A percentile compares a stretch with the other conserved stretches of the same genome.
Conservation (phyloP, 2,797 vertebrate species). For the Aeoliscus strigatus region DNA sequence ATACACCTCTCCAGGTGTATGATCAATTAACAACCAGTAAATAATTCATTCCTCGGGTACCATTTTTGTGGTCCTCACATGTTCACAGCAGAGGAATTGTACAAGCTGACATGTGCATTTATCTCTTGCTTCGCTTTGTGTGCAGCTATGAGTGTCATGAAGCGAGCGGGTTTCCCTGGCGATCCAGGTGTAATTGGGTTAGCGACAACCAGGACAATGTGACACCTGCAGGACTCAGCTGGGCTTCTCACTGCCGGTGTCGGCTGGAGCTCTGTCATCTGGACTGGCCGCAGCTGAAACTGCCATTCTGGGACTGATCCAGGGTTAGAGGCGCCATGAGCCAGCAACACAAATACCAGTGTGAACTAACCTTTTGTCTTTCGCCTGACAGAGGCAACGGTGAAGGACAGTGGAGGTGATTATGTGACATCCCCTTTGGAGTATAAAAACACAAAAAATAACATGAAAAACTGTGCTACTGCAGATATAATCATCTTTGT, state of each 20-base stretch:
- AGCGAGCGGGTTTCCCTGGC: slow-evolving; percentile 30
- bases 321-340: slow-evolving; percentile 36
- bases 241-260: slow-evolving; percentile 54
- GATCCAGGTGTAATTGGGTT: slow-evolving; percentile 72
- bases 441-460: background rate
- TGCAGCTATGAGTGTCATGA: slow-evolving; percentile 17
- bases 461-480: background rate
- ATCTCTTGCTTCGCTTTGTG: slow-evolving; percentile 12
- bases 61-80: slow-evolving; percentile 18
- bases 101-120: slow-evolving; percentile 11
- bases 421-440: slow-evolving; percentile 10
- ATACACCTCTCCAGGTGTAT: slow-evolving; percentile 47
- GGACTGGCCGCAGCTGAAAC: slow-evolving; percentile 45
- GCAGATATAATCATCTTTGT: no score
- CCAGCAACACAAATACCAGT: slow-evolving; percentile 41
- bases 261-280: slow-evolving; percentile 65
- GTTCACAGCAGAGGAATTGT: slow-evolving; percentile 7
- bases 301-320: slow-evolving; percentile 46
- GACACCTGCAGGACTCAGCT: slow-evolving; percentile 71
- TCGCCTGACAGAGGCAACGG: slow-evolving; percentile 14
- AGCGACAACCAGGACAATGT: slow-evolving; percentile 71
- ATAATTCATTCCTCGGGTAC: slow-evolving; percentile 47
- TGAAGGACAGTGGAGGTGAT: slow-evolving; percentile 11
- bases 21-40: slow-evolving; percentile 47
- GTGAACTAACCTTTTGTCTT: slow-evolving; percentile 43